Percentiles rank a stretch among this genome's conserved stretches.
These are phyloP conservation scores for Lycorma delicatula DNA, from an alignment of 1,140 invertebrate genomes.

Conservation along the genomic window DNA sequence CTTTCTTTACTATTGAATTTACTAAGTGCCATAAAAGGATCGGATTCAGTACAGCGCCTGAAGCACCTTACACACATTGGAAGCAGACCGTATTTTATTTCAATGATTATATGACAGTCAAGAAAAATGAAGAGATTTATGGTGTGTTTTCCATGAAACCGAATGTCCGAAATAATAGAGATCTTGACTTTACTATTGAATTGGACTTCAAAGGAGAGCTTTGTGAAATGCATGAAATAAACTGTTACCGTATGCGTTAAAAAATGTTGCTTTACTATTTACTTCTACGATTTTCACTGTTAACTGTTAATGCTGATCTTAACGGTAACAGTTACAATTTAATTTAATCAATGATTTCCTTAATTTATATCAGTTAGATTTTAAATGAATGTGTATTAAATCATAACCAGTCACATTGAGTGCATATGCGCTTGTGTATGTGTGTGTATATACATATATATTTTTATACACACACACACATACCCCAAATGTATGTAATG, in stretches of 20 bases:
- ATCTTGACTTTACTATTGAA: conserved; percentile 92
- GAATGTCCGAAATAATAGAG: conserved; percentile 91
- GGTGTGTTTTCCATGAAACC: conserved; percentile 90
- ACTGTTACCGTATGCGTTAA: conserved; percentile 95
- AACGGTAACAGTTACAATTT: no score
- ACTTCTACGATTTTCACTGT: no score
- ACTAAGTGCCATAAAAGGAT: conserved; percentile 97
- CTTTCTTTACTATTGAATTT: conserved; percentile 99
- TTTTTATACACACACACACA: no score
- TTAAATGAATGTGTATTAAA: no score
- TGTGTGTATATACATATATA: no score
- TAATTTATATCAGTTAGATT: no score
- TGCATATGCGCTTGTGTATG: no score
- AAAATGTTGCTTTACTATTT: background rate
- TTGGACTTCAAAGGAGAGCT: conserved; percentile 93
- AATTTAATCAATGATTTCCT: no score
- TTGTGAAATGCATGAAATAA: conserved; percentile 78
- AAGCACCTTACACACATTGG: conserved; percentile 97
- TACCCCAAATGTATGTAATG: no score
- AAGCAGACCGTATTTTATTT: conserved; percentile 99
- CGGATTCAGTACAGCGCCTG: conserved; percentile 98
- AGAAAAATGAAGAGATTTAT: conserved; percentile 86
- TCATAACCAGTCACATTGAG: no score
- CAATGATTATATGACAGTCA: conserved; percentile 91
- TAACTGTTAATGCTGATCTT: no score